Conservation (phyloP, 2,888 invertebrate genomes). For the Cryptops parisi region DNA sequence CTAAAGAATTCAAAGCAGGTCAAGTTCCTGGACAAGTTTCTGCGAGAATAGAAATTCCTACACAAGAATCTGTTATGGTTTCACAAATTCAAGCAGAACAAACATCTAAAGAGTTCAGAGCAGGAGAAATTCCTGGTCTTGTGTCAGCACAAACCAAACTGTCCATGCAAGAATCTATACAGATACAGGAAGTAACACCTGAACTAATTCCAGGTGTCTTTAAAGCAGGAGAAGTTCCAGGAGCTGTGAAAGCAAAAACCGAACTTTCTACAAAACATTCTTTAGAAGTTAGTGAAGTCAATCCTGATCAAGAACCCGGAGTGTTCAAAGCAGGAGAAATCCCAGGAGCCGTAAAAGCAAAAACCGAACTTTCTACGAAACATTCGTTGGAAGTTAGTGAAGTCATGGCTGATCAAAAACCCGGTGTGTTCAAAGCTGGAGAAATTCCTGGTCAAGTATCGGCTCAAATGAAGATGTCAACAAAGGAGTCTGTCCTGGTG, state of each 20-base stretch:
- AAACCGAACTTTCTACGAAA: background rate
- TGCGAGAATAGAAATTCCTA: conserved; percentile 13
- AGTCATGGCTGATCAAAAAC: conserved; percentile 22
- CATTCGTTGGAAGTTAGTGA: conserved; percentile 12
- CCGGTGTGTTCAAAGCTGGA: conserved; percentile 38
- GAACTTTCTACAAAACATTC: conserved; percentile 18
- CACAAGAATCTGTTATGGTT: conserved; percentile 18
- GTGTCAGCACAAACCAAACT: conserved; percentile 18
- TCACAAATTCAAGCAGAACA: conserved; percentile 15
- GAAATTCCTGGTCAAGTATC: conserved; percentile 10
- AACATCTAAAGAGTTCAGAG: conserved; percentile 1
- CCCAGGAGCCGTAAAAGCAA: conserved; percentile 9
- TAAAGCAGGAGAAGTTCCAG: conserved; percentile 4
- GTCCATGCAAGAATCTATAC: conserved; percentile 21
- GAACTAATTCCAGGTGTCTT: conserved; percentile 16
- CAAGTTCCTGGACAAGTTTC: conserved; percentile 23
- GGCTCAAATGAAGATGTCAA: conserved; percentile 1
- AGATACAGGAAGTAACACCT: conserved; percentile 21
- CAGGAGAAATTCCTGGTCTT: conserved; percentile 11
- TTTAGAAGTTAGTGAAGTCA: conserved; percentile 18
- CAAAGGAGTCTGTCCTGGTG: conserved; percentile 8
- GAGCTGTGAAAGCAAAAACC: background rate
- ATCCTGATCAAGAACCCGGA: background rate
- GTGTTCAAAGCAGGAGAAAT: conserved; percentile 10
- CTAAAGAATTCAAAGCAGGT: conserved; percentile 8